These are phyloP conservation scores for Azorinus chamasolen DNA, from an alignment of 2,888 invertebrate genomes.

Conservation along the genomic window DNA sequence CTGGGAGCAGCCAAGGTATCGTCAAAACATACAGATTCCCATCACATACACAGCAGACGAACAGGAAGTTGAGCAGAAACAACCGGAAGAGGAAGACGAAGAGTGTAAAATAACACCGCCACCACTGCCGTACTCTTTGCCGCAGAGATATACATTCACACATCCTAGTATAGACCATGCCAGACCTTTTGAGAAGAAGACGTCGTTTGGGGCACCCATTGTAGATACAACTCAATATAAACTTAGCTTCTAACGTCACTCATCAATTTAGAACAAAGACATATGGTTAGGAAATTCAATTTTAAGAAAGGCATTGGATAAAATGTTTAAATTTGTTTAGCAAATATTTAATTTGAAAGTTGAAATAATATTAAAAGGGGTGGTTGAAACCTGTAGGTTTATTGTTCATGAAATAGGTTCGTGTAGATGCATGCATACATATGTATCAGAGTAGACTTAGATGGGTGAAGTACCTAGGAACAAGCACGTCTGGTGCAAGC, in stretches of 20 bases:
- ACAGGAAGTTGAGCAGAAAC: slow-evolving; percentile 15
- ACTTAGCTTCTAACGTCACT: slow-evolving; percentile 26
- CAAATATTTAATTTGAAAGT: not conserved
- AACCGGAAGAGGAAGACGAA: slow-evolving; percentile 14
- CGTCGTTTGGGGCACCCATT: slow-evolving; percentile 53
- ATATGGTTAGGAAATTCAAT: not conserved
- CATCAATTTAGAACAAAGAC: not conserved
- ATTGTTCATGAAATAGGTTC: too few species aligned
- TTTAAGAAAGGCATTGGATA: not conserved
- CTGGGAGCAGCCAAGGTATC: slow-evolving; percentile 79
- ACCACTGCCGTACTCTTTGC: slow-evolving; percentile 38
- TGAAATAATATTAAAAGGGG: too few species aligned
- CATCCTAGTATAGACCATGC: slow-evolving; percentile 55
- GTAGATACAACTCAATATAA: slow-evolving; percentile 53
- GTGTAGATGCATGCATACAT: too few species aligned
- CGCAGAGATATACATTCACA: slow-evolving; percentile 46
- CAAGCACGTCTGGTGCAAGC: too few species aligned
- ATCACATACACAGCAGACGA: slow-evolving; percentile 54
- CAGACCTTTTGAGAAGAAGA: slow-evolving; percentile 53
- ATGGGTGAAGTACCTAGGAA: too few species aligned
- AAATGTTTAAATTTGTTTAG: not conserved
- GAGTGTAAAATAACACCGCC: slow-evolving; percentile 16
- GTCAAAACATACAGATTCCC: slow-evolving; percentile 72
- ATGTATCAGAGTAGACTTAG: too few species aligned
- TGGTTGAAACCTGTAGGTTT: too few species aligned